Evolutionary conservation across 2,888 invertebrate genomes (phyloP).

Genomic region (Horisme vitalbata): DNA sequence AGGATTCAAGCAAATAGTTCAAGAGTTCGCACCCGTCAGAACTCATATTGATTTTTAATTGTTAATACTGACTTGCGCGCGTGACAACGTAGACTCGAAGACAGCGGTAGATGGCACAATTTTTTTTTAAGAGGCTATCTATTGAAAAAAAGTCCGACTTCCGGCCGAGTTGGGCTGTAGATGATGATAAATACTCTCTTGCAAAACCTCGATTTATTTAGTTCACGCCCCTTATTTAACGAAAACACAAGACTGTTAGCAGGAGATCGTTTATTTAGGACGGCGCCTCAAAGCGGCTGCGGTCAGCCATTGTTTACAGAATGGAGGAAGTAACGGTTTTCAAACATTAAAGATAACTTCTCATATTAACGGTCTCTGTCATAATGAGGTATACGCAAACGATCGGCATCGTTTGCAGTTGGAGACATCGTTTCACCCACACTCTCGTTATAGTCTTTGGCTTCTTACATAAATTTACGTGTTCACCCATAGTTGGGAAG

Average conservation of each 20-base stretch:
- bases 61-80: no score
- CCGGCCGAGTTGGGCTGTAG: no score
- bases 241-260: conserved; percentile 40
- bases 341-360: conserved; percentile 47
- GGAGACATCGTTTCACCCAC: conserved; percentile 49
- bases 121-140: no score
- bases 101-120: no score
- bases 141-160: no score
- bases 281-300: conserved; percentile 35
- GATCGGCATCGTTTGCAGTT: conserved; percentile 37
- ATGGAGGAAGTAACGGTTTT: conserved; percentile 47
- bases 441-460: no score
- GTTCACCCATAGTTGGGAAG: no score
- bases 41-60: no score
- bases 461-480: conserved; percentile 10
- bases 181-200: conserved; percentile 34
- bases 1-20: no score
- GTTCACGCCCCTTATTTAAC: conserved; percentile 39
- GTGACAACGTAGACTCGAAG: no score
- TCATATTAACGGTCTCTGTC: conserved; percentile 59
- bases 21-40: no score
- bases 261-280: conserved; percentile 47
- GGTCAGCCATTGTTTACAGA: conserved; percentile 49
- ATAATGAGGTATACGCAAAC: conserved; percentile 43
- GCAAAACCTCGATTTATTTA: conserved; percentile 47